Evolutionary conservation across 2,113 vertebrate species (phyloP).

Genomic region (Tapirus terrestris): DNA sequence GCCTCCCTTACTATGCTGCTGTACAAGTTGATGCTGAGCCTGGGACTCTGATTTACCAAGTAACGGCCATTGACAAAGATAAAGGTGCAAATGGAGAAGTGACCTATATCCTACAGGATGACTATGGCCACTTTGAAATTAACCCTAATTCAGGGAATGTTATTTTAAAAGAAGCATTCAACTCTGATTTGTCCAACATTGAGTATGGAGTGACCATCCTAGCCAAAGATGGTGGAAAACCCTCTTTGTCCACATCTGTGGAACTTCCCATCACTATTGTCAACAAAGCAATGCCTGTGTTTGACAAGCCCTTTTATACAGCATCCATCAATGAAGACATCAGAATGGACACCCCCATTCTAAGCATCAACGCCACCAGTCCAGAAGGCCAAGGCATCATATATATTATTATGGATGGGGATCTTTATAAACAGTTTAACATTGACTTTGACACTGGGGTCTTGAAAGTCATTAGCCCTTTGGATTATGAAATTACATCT

Average conservation of each 20-base stretch:
- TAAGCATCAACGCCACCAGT: slow-evolving; percentile 97
- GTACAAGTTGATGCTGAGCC: slow-evolving; percentile 97
- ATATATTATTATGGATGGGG: slow-evolving; percentile 96
- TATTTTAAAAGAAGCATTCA: slow-evolving; percentile 93
- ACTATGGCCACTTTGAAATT: slow-evolving; percentile 97
- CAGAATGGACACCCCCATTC: slow-evolving; percentile 92
- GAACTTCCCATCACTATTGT: slow-evolving; percentile 97
- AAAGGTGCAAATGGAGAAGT: slow-evolving; percentile 96
- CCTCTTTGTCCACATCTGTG: slow-evolving; percentile 90
- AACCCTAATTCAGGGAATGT: slow-evolving; percentile 91
- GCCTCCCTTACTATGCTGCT: slow-evolving; percentile 97
- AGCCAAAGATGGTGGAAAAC: slow-evolving; percentile 94
- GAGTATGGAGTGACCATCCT: slow-evolving; percentile 94
- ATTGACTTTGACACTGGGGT: slow-evolving; percentile 98
- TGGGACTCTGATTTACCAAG: slow-evolving; percentile 92
- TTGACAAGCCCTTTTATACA: slow-evolving; percentile 96
- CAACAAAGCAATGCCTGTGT: slow-evolving; percentile 99
- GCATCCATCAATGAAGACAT: slow-evolving; percentile 94
- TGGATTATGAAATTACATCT: slow-evolving; percentile 93
- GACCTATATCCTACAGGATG: slow-evolving; percentile 93
- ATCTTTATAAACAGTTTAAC: slow-evolving; percentile 94
- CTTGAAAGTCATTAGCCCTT: slow-evolving; percentile 92
- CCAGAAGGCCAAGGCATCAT: slow-evolving; percentile 97
- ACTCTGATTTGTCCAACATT: slow-evolving; percentile 95
- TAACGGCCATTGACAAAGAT: slow-evolving; percentile 94